These are phyloP conservation scores for Coturnix japonica DNA, from an alignment of 2,113 vertebrate species.

Conservation along the genomic window DNA sequence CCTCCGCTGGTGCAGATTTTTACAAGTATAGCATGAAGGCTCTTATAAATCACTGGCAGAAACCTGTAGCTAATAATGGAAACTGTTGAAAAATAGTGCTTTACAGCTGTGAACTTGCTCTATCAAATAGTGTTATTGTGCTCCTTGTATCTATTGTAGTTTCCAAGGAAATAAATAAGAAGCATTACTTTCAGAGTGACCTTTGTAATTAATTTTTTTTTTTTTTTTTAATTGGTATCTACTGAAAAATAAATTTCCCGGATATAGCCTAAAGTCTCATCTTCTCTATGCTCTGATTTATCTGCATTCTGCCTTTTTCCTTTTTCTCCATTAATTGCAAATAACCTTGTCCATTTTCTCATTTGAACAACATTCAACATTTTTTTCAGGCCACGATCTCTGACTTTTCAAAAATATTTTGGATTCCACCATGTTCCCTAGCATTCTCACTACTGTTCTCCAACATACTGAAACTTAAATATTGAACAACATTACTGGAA, in stretches of 20 bases:
- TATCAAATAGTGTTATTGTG: too few relatives aligned
- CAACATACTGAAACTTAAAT: not conserved
- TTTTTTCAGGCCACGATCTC: not conserved
- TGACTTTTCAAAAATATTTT: not conserved
- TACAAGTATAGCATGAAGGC: too few relatives aligned
- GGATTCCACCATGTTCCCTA: not conserved
- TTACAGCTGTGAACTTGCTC: too few relatives aligned
- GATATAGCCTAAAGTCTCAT: not conserved
- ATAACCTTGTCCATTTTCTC: not conserved
- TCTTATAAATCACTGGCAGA: too few relatives aligned
- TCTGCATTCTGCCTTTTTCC: not conserved
- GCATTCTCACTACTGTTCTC: not conserved
- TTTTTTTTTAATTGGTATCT: not conserved
- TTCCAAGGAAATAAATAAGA: too few relatives aligned
- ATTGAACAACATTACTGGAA: not conserved
- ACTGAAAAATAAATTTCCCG: not conserved
- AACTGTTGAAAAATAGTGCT: too few relatives aligned
- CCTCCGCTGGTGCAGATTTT: too few relatives aligned
- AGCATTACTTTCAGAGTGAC: too few relatives aligned
- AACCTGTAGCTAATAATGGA: too few relatives aligned
- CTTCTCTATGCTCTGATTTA: not conserved
- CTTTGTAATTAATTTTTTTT: not conserved
- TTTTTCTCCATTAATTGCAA: not conserved
- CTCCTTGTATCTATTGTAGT: too few relatives aligned
- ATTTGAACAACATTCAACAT: not conserved